These are phyloP conservation scores for Labeo rohita DNA, from an alignment of 2,113 vertebrate species.

Conservation along the genomic window DNA sequence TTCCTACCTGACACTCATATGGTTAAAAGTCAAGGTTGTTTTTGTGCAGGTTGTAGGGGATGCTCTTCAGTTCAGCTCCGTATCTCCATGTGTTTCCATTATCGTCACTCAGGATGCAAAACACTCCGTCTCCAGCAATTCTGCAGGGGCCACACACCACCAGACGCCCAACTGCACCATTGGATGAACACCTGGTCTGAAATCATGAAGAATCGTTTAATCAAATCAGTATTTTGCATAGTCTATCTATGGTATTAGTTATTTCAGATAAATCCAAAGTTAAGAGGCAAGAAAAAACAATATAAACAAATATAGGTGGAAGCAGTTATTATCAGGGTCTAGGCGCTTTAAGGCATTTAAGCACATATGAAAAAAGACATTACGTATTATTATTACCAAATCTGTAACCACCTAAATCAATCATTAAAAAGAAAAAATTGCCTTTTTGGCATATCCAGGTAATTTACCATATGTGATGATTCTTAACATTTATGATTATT, in stretches of 20 bases:
- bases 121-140: slow-evolving; percentile 80
- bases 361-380: too few relatives aligned
- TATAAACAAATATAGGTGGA: too few relatives aligned
- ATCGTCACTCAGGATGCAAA: slow-evolving; percentile 88
- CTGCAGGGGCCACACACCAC: slow-evolving; percentile 89
- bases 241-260: neutral
- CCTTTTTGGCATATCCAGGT: too few relatives aligned
- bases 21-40: slow-evolving; percentile 82
- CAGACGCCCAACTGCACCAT: slow-evolving; percentile 74
- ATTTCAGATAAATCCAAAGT: too few relatives aligned
- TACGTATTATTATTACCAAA: too few relatives aligned
- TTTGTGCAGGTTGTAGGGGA: slow-evolving; percentile 82
- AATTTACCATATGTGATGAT: too few relatives aligned
- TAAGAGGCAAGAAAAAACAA: too few relatives aligned
- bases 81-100: slow-evolving; percentile 82
- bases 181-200: neutral
- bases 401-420: too few relatives aligned
- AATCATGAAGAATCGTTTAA: neutral
- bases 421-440: too few relatives aligned
- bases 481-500: too few relatives aligned
- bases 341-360: too few relatives aligned
- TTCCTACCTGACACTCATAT: slow-evolving; percentile 86
- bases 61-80: slow-evolving; percentile 78
- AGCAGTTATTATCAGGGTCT: too few relatives aligned
- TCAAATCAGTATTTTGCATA: neutral